Evolutionary conservation across 2,888 invertebrate genomes (phyloP).

Genomic region (Oasisia sp.): DNA sequence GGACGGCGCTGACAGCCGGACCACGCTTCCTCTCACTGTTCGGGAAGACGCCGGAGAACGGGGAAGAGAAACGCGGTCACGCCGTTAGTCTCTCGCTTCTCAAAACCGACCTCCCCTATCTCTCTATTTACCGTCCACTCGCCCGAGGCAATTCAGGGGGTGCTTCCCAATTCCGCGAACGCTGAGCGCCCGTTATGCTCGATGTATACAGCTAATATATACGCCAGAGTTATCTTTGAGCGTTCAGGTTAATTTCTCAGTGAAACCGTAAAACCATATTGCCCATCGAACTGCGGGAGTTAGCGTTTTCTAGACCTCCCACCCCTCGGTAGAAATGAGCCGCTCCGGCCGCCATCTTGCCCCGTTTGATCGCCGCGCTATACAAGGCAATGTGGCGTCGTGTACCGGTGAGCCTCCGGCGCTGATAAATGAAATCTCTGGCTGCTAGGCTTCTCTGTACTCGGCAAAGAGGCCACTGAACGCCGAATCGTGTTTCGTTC

Average conservation of each 20-base stretch:
- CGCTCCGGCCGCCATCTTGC: not conserved
- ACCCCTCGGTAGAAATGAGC: not conserved
- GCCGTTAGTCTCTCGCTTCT: not conserved
- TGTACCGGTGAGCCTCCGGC: not conserved
- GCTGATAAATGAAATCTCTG: not conserved
- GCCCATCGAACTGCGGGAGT: not conserved
- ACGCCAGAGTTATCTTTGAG: not conserved
- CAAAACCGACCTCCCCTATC: not conserved
- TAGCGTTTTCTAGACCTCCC: not conserved
- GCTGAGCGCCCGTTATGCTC: not conserved
- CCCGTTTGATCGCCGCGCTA: slow-evolving; percentile 14
- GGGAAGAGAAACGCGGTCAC: not conserved
- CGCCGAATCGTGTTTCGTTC: not conserved
- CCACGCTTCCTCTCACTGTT: not conserved
- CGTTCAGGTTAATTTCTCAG: not conserved
- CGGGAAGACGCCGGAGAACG: not conserved
- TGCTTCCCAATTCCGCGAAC: not conserved
- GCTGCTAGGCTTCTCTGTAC: not conserved
- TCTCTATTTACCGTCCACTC: slow-evolving; percentile 2
- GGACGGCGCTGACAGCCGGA: not conserved
- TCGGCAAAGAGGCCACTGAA: not conserved
- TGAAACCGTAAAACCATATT: not conserved
- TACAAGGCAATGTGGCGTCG: not conserved
- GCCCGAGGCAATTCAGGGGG: not conserved
- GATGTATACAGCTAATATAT: not conserved